Base-by-base conservation (phyloP, 1,140 invertebrate genomes). In the Neodiprion lecontei region DNA sequence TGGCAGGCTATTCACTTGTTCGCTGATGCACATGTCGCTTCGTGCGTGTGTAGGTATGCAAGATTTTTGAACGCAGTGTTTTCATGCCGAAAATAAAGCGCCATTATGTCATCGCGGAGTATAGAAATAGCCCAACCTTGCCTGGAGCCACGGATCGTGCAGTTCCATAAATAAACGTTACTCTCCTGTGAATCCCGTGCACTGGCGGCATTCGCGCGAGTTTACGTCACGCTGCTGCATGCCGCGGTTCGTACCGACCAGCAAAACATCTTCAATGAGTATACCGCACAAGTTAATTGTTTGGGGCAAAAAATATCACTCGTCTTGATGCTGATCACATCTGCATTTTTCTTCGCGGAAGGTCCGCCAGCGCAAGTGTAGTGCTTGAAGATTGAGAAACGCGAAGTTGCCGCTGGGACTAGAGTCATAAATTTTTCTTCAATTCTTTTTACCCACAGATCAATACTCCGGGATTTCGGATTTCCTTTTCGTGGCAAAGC, bases 61-160 rank as follows among this genome's bases (percentile, higher is more conserved):
- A 17, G 11, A 61, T 61, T 61, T 61, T 17, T 12, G 53, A 14
- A 61, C 53, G 53, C 53, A 17, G 11, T 12, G 4, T 5, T 61
- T 14, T 4, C 53, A 61, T 17, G 11, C 9, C 53, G 11, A 61
- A 61, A 61, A 61, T 61, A 61, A 17, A 61, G 5, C 11, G 53
- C n/a, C 53, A 61, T 61, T 61, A 61, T 61, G 53, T 61, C 53
- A 61, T 61, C 53, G 53, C 53, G 53, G 53, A 61, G 53, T 61
- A 61, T 61, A 61, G 53, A 61, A 61, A 61, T 61, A 61, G 53
- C 53, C 53, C 53, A 61, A 61, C 53, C 53, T 61, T 61, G 53
- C 53, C 53, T 61, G 53, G 53, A 61, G 53, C 53, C 53, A 61
- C 53, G 7, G 8, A 61, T 61, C 53, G 53, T 61, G 53, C 53